These are phyloP conservation scores for Eurystomus gularis DNA, from an alignment of 2,113 vertebrate genomes.

Conservation along the genomic window DNA sequence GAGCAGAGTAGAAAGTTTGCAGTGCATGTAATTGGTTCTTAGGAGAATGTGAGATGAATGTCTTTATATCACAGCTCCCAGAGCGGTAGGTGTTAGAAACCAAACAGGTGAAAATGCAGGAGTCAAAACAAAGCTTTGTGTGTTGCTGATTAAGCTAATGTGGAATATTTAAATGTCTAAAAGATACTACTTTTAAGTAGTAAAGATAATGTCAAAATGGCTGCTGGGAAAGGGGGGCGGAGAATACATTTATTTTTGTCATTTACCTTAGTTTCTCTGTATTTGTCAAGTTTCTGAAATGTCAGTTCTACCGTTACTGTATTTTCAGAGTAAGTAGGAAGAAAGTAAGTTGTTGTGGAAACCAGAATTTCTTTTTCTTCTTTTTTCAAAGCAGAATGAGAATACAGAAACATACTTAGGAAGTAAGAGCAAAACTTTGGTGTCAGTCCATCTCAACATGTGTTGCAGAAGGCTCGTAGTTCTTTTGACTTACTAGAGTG, in stretches of 20 bases:
- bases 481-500: not conserved
- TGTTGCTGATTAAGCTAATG: not conserved
- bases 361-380: not conserved
- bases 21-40: slow-evolving; percentile 37
- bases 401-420: not conserved
- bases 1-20: slow-evolving; percentile 63
- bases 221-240: not conserved
- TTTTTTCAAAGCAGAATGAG: not conserved
- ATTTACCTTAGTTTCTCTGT: not conserved
- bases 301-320: not conserved
- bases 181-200: not conserved
- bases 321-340: not conserved
- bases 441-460: not conserved
- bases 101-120: slow-evolving; percentile 58
- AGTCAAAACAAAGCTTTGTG: slow-evolving; percentile 39
- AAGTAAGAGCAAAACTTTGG: not conserved
- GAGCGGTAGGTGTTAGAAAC: not conserved
- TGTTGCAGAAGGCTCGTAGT: not conserved
- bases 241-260: not conserved
- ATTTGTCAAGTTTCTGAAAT: not conserved
- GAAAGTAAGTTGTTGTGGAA: not conserved
- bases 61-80: not conserved
- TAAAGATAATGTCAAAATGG: slow-evolving; percentile 6
- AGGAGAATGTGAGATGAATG: not conserved
- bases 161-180: not conserved